Conservation (phyloP, 2,797 vertebrate genomes). For the Malurus splendens region DNA sequence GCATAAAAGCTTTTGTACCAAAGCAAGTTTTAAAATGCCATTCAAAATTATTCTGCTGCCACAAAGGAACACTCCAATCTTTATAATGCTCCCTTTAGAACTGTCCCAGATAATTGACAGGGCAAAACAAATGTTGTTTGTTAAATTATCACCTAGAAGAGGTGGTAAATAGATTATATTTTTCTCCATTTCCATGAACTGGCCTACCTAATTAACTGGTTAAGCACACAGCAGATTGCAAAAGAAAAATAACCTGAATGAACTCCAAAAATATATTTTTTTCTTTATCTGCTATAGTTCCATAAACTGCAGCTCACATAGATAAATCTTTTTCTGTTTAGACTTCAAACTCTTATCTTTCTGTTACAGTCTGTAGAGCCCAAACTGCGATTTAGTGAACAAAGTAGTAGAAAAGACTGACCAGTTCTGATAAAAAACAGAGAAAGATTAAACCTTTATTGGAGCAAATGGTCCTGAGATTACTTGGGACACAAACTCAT, state of each 20-base stretch:
- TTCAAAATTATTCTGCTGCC: background rate
- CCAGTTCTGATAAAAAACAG: slow-evolving; percentile 2
- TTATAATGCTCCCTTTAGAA: background rate
- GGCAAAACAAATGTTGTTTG: background rate
- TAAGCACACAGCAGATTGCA: background rate
- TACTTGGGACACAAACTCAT: background rate
- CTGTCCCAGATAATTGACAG: background rate
- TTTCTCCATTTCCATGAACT: background rate
- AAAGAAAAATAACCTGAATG: background rate
- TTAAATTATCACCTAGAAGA: background rate
- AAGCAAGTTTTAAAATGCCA: background rate
- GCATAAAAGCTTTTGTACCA: background rate
- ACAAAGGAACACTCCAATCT: background rate
- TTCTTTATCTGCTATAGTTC: background rate
- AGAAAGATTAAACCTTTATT: background rate
- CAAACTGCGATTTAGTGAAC: background rate
- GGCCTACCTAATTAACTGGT: background rate
- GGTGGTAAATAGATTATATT: background rate
- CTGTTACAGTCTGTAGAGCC: background rate
- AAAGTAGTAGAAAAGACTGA: background rate
- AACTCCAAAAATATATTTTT: background rate
- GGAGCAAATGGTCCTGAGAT: background rate
- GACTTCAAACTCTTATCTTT: background rate
- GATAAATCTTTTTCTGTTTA: background rate
- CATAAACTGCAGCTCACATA: background rate